Evolutionary conservation across 2,113 vertebrate genomes (phyloP).

Genomic region (Salminus brasiliensis): DNA sequence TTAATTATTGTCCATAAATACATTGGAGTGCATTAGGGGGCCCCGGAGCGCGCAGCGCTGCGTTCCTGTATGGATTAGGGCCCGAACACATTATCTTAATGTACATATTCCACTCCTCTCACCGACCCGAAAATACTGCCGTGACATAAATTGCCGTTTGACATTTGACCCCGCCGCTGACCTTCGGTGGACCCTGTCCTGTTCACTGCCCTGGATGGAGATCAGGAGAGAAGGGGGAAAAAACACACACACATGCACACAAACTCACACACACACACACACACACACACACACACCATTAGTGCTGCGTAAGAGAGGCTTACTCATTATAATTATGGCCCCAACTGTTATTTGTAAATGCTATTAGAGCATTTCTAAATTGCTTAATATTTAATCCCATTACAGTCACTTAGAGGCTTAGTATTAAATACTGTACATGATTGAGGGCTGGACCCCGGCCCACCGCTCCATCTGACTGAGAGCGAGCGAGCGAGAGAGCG

Average conservation of each 20-base stretch:
- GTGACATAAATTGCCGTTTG: constrained; percentile 76
- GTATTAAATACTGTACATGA: constrained; percentile 58
- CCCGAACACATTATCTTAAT: constrained; percentile 80
- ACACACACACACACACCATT: background rate
- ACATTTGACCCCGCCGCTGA: constrained; percentile 69
- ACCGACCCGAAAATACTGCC: constrained; percentile 55
- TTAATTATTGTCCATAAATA: constrained; percentile 86
- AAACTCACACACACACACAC: background rate
- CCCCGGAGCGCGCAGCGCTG: constrained; percentile 61
- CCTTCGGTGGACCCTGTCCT: constrained; percentile 51
- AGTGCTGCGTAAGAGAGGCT: constrained; percentile 17
- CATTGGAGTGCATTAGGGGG: constrained; percentile 80
- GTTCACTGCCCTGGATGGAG: background rate
- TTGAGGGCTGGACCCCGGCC: constrained; percentile 49
- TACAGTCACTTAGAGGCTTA: constrained; percentile 64
- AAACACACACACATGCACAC: background rate
- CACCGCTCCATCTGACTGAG: background rate
- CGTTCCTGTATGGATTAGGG: constrained; percentile 73
- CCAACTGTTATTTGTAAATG: constrained; percentile 61
- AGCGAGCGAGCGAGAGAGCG: background rate
- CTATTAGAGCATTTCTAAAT: constrained; percentile 70
- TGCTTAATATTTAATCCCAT: constrained; percentile 68
- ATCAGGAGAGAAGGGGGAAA: background rate
- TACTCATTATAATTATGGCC: constrained; percentile 48
- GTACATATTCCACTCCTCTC: constrained; percentile 78